Conservation (phyloP, 2,113 vertebrate species). For the Rana temporaria region DNA sequence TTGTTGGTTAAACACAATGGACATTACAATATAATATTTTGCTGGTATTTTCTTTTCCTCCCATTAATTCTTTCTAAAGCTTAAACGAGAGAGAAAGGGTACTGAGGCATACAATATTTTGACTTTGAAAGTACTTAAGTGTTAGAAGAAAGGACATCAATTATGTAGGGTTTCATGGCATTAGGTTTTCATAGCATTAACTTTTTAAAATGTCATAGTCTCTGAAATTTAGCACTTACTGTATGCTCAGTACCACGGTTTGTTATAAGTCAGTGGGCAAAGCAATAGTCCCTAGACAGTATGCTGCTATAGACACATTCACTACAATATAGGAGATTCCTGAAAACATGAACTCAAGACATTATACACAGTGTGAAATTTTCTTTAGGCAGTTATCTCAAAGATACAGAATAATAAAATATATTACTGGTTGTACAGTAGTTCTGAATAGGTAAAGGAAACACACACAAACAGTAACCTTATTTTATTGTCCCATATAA, state of each 20-base stretch:
- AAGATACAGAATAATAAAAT: neutral
- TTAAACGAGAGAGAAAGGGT: slow-evolving; percentile 15
- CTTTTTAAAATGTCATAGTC: slow-evolving; percentile 44
- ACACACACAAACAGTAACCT: no score
- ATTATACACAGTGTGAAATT: neutral
- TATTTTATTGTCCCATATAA: no score
- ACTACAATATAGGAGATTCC: neutral
- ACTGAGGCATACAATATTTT: slow-evolving; percentile 36
- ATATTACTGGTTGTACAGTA: no score
- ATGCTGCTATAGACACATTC: slow-evolving; percentile 6
- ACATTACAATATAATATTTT: slow-evolving; percentile 1
- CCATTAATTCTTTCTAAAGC: slow-evolving; percentile 5
- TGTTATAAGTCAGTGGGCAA: slow-evolving; percentile 34
- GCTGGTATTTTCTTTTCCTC: neutral
- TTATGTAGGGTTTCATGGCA: slow-evolving; percentile 32
- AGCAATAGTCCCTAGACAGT: neutral
- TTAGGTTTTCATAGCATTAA: slow-evolving; percentile 49
- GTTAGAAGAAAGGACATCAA: slow-evolving; percentile 37
- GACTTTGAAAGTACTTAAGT: slow-evolving; percentile 26
- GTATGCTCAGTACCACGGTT: slow-evolving; percentile 18
- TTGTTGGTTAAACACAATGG: slow-evolving; percentile 16
- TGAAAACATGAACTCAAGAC: slow-evolving; percentile 9
- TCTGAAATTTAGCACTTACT: slow-evolving; percentile 49
- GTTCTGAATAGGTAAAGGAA: no score
- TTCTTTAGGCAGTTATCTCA: neutral